phyloP scores from a whole-genome alignment of 2,797 vertebrate species.

The Decapterus maruadsi region DNA sequence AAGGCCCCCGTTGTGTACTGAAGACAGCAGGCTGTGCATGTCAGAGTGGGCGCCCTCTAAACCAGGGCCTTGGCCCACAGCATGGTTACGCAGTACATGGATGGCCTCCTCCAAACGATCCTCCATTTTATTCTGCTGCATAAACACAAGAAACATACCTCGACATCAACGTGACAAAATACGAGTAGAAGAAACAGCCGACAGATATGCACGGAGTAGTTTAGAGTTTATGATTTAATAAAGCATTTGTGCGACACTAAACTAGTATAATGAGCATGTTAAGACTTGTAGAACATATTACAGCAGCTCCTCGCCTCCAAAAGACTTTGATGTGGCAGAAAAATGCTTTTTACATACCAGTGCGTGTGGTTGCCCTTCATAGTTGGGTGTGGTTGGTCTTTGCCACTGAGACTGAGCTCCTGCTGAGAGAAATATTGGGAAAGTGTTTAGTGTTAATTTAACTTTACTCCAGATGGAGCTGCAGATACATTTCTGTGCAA shows the following conservation, averaged over 20 bases:
- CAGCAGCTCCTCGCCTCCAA: neutral
- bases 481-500: conserved; percentile 46
- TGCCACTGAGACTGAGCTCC: conserved; percentile 96
- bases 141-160: conserved; percentile 1
- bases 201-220: neutral
- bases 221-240: neutral
- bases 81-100: conserved; percentile 95
- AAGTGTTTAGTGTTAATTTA: conserved; percentile 7
- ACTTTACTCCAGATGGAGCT: conserved; percentile 80
- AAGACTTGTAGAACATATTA: neutral
- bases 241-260: neutral
- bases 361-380: conserved; percentile 93
- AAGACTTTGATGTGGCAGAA: conserved; percentile 16
- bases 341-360: conserved; percentile 86
- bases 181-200: neutral
- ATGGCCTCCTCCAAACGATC: conserved; percentile 98
- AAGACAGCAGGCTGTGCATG: conserved; percentile 90
- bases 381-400: conserved; percentile 92
- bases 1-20: conserved; percentile 87
- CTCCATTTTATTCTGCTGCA: conserved; percentile 96
- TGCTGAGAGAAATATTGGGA: conserved; percentile 59
- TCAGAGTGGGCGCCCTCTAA: conserved; percentile 88
- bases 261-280: neutral
- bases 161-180: neutral
- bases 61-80: conserved; percentile 90